Conservation (phyloP, 1,140 invertebrate species). For the silkworm (Bombyx mori) region ASM3026992v2 NC_085110.1:12873501-12874000, state of each 20-base stretch:
- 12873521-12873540: too few species aligned
- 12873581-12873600: conserved; percentile 90
- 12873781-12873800: not conserved
- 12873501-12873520: too few species aligned
- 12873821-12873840: too few species aligned
- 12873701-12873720: conserved; percentile 71
- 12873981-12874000: too few species aligned
- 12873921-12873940: too few species aligned
- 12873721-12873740: conserved; percentile 55
- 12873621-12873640: conserved; percentile 93
- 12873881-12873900: too few species aligned
- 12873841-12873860: too few species aligned
- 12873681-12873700: conserved; percentile 90
- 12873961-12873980: too few species aligned
- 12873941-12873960: too few species aligned
- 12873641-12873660: conserved; percentile 90
- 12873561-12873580: conserved; percentile 53
- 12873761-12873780: conserved; percentile 49
- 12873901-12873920: too few species aligned
- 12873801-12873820: not conserved
- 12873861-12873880: too few species aligned
- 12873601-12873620: conserved; percentile 85
- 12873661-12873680: conserved; percentile 83
- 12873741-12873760: conserved; percentile 48
- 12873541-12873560: too few species aligned